A percentile compares a stretch with the other conserved stretches of the same genome.
phyloP scores from a whole-genome alignment of 2,113 vertebrate genomes.

The Benitochromis conjunctus region DNA sequence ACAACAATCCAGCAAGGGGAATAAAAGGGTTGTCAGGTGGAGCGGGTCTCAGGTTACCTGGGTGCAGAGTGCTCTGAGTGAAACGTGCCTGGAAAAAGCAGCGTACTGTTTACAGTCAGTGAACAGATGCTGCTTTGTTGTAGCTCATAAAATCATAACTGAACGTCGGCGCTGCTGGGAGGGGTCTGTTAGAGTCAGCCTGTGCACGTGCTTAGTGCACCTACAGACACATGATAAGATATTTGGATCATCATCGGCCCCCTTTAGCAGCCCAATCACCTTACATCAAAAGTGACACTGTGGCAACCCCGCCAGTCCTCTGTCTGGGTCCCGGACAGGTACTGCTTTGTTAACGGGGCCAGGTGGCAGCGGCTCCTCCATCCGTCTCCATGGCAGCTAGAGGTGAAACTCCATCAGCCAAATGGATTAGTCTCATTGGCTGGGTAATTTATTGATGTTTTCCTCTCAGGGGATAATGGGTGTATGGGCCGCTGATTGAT shows the following conservation, averaged over 20 bases:
- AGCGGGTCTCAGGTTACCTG: conserved; percentile 47
- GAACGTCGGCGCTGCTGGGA: background rate
- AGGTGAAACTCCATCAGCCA: conserved; percentile 74
- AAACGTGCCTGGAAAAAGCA: conserved; percentile 33
- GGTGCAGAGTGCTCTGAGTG: conserved; percentile 4
- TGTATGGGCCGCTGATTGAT: conserved; percentile 64
- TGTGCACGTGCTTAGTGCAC: background rate
- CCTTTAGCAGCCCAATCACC: background rate
- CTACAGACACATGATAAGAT: background rate
- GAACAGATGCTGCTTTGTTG: conserved; percentile 15
- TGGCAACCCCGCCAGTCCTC: background rate
- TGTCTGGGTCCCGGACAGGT: background rate
- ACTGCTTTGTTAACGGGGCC: conserved; percentile 37
- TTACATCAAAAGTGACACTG: background rate
- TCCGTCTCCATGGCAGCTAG: conserved; percentile 61
- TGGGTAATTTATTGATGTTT: conserved; percentile 76
- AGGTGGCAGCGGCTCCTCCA: conserved; percentile 52
- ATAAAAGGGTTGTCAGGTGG: conserved; percentile 21
- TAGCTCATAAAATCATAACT: background rate
- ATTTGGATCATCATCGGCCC: background rate
- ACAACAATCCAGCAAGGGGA: background rate
- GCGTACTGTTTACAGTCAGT: conserved; percentile 34
- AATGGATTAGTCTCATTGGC: conserved; percentile 74
- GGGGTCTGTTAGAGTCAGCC: background rate
- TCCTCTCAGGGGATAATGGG: conserved; percentile 67